Percentiles rank a stretch among this genome's conserved stretches.
phyloP scores from a whole-genome alignment of 2,113 vertebrate species.

The Tursiops truncatus region DNA sequence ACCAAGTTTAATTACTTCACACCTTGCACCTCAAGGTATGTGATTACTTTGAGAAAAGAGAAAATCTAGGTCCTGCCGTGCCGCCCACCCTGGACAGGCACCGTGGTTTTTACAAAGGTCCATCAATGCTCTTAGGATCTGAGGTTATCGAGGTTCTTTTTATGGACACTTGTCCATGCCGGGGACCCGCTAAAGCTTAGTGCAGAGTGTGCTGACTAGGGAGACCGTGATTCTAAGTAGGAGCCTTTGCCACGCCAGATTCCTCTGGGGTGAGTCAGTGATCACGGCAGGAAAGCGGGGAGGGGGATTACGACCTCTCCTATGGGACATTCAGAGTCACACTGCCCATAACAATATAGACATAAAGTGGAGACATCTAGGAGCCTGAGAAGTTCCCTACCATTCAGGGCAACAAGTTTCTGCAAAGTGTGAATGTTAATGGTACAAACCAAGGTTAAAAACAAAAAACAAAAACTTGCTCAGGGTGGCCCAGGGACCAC shows the following conservation, averaged over 20 bases:
- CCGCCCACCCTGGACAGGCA: fast-evolving
- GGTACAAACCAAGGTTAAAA: not conserved
- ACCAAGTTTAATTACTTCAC: not conserved
- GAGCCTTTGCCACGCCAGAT: fast-evolving
- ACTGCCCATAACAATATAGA: fast-evolving
- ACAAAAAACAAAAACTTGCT: too few species aligned
- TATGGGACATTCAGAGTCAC: fast-evolving
- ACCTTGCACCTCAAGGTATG: not conserved
- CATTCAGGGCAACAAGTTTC: fast-evolving
- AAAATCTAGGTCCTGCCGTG: not conserved
- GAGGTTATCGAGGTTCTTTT: too few species aligned
- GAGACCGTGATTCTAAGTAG: fast-evolving
- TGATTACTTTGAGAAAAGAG: not conserved
- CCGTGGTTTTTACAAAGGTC: not conserved
- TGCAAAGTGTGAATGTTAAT: not conserved
- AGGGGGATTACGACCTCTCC: fast-evolving
- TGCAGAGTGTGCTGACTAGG: fast-evolving
- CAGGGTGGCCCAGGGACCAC: fast-evolving
- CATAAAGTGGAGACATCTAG: fast-evolving
- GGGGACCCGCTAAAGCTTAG: fast-evolving
- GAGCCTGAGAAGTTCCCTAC: too few species aligned
- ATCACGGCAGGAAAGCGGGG: fast-evolving
- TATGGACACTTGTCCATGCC: fast-evolving
- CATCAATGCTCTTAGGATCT: fast-evolving
- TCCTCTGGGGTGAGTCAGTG: fast-evolving